Percentiles rank a stretch among this genome's conserved stretches.
Conservation (phyloP, 2,888 invertebrate genomes). For the Dicycla oo region DNA sequence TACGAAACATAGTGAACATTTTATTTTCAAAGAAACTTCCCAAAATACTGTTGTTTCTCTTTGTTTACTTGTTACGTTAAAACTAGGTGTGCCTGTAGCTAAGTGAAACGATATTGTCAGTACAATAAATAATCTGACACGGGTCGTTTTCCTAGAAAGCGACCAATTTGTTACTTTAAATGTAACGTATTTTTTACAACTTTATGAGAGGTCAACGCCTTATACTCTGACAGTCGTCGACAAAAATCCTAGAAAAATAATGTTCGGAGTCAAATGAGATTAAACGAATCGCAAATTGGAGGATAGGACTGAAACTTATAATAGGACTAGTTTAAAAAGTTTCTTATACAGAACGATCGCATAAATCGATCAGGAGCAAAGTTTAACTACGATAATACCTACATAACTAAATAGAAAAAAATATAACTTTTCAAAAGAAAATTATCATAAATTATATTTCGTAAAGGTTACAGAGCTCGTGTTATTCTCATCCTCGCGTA, state of each 20-base stretch:
- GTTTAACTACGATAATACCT: conserved; percentile 36
- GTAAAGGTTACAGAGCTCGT: background rate
- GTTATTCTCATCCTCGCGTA: background rate
- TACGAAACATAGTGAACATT: too few species aligned
- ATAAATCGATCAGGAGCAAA: conserved; percentile 8
- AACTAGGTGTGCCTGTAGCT: conserved; percentile 10
- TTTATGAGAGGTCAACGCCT: conserved; percentile 21
- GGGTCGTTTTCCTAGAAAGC: conserved; percentile 46
- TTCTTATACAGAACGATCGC: conserved; percentile 13
- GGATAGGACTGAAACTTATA: conserved; percentile 54
- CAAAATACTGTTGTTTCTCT: background rate
- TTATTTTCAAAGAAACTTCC: conserved; percentile 7
- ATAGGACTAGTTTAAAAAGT: conserved; percentile 52
- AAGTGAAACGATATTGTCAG: conserved; percentile 21
- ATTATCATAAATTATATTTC: conserved; percentile 1
- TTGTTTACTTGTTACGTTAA: conserved; percentile 6
- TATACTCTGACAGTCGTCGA: background rate
- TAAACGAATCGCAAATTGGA: conserved; percentile 44
- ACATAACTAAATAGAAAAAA: conserved; percentile 2
- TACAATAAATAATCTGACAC: conserved; percentile 46
- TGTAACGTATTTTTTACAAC: conserved; percentile 22
- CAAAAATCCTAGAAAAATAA: conserved; percentile 36
- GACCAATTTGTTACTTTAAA: conserved; percentile 37
- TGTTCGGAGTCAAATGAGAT: conserved; percentile 42
- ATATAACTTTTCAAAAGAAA: conserved; percentile 1